Evolutionary conservation across 2,113 vertebrate species (phyloP), one percentile per base, ranked within the genome.

Genomic region (Rhinopithecus roxellana): DNA sequence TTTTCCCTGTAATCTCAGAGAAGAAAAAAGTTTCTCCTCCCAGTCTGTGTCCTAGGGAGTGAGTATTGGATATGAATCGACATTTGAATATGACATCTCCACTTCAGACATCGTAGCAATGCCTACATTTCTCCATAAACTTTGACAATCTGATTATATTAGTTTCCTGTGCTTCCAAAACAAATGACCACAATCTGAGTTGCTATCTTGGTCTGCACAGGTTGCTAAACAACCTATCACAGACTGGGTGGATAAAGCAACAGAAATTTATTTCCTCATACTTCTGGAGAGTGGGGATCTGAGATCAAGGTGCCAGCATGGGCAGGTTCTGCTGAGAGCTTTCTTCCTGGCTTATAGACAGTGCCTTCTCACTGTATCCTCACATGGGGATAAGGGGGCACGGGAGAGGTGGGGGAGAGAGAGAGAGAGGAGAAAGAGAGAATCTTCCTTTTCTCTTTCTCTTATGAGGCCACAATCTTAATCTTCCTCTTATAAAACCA

Each of bases 111-210:
- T n/a, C 8, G 9, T 18, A 11, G 30, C 10, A 6, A 6, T 22
- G 45, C 10, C 67, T 88, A 3, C 1, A 3, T 5, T 40, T 52
- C 67, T 89, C 57, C 18, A 77, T 48, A 74, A 84, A 3, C 82
- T 27, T 67, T 64, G 75, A 1, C 3, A 0, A 23, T 20, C 16
- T 18, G 25, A 13, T 27, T 13, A 4, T 3, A 4, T 14, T 12
- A 7, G 14, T 22, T 52, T 57, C 55, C 7, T 16, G 43, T 3
- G 18, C 23, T 23, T n/a, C 22, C 4, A 3, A 12, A 5, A 38
- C 35, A 23, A 17, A 14, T 9, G 1, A 11, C 43, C 18, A 5
- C 2, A 22, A 6, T 27, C 0, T 0, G 1, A 5, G 5, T 14
- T 10, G 32, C 70, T 72, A 38, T 27, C 30, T 2, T 38, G 13